Percentiles rank a stretch among this genome's conserved stretches.
phyloP scores from a whole-genome alignment of 2,797 vertebrate genomes.

The Chromobotia macracanthus region DNA sequence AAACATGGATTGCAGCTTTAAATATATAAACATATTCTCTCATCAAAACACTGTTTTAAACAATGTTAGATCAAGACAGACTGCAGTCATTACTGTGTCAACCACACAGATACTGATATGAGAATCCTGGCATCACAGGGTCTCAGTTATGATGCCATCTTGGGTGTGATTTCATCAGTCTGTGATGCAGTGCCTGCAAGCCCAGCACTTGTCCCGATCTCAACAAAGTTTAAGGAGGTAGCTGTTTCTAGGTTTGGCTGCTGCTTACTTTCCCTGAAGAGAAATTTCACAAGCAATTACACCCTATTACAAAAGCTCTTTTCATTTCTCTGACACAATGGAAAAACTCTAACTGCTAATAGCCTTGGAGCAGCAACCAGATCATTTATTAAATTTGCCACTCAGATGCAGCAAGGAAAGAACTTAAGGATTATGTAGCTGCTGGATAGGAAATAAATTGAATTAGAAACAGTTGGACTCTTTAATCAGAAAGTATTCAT shows the following conservation, averaged over 20 bases:
- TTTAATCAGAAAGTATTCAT: conserved; percentile 49
- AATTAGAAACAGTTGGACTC: conserved; percentile 37
- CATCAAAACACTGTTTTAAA: neutral
- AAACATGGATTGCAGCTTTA: neutral
- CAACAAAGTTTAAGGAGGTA: conserved; percentile 59
- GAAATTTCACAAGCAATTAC: conserved; percentile 67
- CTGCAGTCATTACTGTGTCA: neutral
- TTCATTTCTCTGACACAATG: conserved; percentile 54
- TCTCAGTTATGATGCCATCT: neutral
- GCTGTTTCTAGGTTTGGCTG: conserved; percentile 54
- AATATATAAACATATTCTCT: neutral
- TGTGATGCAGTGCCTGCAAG: conserved; percentile 50
- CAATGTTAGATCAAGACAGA: neutral
- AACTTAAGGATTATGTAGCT: conserved; percentile 17
- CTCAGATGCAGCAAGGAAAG: conserved; percentile 40
- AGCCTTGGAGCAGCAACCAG: no score
- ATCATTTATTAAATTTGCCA: conserved; percentile 52
- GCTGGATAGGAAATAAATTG: conserved; percentile 25
- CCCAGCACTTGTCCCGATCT: conserved; percentile 59
- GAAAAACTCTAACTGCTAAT: conserved; percentile 50
- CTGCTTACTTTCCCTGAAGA: conserved; percentile 56
- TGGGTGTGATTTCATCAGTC: conserved; percentile 57
- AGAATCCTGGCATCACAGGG: neutral
- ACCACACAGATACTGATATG: neutral
- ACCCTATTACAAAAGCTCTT: conserved; percentile 59